These are phyloP conservation scores for Plebejus melissa DNA, from an alignment of 2,888 invertebrate genomes.

Conservation along the genomic window DNA sequence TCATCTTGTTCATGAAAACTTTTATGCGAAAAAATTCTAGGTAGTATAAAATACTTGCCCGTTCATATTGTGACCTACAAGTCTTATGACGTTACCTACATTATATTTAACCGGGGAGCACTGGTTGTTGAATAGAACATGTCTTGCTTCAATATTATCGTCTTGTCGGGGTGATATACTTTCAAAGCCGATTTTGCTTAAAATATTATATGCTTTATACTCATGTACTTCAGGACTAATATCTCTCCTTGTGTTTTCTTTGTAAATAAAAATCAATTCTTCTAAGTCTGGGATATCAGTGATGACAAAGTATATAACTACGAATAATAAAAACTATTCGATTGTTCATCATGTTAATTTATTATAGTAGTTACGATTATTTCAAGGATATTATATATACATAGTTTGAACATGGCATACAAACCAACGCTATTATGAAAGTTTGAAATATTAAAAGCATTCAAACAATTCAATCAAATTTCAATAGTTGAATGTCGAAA, in stretches of 20 bases:
- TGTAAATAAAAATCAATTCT: not conserved
- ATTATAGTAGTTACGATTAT: not conserved
- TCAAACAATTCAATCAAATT: constrained; percentile 21
- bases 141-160: not conserved
- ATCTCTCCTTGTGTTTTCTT: not conserved
- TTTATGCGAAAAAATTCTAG: constrained; percentile 33
- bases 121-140: not conserved
- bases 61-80: not conserved
- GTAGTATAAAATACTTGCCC: constrained; percentile 23
- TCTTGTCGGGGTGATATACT: not conserved
- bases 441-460: not conserved
- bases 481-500: constrained; percentile 2
- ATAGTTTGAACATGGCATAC: not conserved
- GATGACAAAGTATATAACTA: too few relatives aligned
- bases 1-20: constrained; percentile 32
- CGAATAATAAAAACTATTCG: too few relatives aligned
- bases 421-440: not conserved
- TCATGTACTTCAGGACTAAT: not conserved
- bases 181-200: not conserved
- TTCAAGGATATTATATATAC: not conserved
- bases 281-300: not conserved
- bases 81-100: not conserved
- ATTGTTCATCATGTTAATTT: not conserved
- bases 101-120: not conserved
- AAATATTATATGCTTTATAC: not conserved